Percentiles rank a stretch among this genome's conserved stretches.
These are phyloP conservation scores for Odontocolon sp. DNA, from an alignment of 2,888 invertebrate species.

Conservation along the genomic window DNA sequence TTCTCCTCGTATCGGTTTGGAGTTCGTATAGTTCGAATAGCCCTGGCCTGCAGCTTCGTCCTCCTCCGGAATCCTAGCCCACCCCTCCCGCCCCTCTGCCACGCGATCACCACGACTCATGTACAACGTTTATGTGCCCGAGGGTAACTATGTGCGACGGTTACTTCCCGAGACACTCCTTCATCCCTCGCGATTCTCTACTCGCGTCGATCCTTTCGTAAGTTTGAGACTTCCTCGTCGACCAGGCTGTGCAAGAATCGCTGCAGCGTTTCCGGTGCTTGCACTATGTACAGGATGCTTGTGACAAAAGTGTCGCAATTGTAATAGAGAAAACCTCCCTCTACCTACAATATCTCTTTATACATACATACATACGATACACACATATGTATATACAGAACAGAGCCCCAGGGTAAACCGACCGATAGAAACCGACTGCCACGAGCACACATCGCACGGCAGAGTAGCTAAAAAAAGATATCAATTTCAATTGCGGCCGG, in stretches of 20 bases:
- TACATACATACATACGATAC: too few relatives aligned
- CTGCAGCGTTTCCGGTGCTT: too few relatives aligned
- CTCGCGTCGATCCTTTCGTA: conserved; percentile 24
- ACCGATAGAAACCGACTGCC: neutral
- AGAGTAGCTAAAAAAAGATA: conserved; percentile 59
- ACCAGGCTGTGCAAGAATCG: neutral
- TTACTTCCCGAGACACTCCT: conserved; percentile 24
- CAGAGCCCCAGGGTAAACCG: neutral
- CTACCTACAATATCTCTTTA: too few relatives aligned
- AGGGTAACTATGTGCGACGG: conserved; percentile 42
- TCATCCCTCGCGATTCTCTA: neutral
- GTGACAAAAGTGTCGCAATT: too few relatives aligned
- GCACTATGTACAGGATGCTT: too few relatives aligned
- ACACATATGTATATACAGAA: too few relatives aligned
- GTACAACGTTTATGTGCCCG: conserved; percentile 49
- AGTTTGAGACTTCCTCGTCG: neutral
- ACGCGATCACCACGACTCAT: conserved; percentile 29
- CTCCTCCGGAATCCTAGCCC: too few relatives aligned
- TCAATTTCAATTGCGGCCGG: conserved; percentile 75
- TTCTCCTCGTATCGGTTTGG: conserved; percentile 47
- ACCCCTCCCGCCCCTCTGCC: conserved; percentile 1
- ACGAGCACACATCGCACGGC: neutral
- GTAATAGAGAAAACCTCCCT: too few relatives aligned
- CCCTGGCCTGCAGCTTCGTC: conserved; percentile 21
- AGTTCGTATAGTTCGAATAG: conserved; percentile 20